Evolutionary conservation across 2,113 vertebrate genomes (phyloP).

Genomic region (Austrofundulus limnaeus): DNA sequence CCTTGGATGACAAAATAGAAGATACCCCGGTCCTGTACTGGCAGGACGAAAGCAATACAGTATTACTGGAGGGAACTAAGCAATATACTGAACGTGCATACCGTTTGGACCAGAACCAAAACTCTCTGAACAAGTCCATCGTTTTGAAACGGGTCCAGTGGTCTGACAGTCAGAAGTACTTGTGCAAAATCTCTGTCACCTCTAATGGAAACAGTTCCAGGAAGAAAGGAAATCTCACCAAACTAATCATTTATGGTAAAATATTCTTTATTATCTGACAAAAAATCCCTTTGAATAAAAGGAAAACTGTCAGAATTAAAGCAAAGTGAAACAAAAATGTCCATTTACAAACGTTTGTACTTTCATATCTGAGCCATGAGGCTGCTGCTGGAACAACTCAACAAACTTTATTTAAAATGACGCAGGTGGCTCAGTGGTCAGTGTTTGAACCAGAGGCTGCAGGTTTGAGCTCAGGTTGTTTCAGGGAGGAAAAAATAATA

Average conservation of each 20-base stretch:
- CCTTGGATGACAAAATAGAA: conserved; percentile 14
- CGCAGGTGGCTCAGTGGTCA: too few species aligned
- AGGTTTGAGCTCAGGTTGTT: too few species aligned
- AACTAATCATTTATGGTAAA: conserved; percentile 61
- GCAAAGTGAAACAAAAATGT: too few species aligned
- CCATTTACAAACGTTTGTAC: too few species aligned
- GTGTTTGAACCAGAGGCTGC: too few species aligned
- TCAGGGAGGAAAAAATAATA: too few species aligned
- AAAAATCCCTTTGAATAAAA: too few species aligned
- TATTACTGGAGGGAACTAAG: not conserved
- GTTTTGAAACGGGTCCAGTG: conserved; percentile 48
- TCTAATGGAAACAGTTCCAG: not conserved
- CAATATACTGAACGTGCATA: conserved; percentile 17
- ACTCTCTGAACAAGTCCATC: conserved; percentile 38
- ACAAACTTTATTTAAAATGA: too few species aligned
- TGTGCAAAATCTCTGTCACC: conserved; percentile 55
- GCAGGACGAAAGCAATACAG: not conserved
- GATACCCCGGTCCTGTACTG: conserved; percentile 48
- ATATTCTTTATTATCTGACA: not conserved
- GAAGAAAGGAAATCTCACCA: conserved; percentile 20
- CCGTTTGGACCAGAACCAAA: not conserved
- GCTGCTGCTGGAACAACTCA: too few species aligned
- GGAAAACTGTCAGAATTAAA: too few species aligned
- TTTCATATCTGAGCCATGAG: too few species aligned
- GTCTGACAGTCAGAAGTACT: conserved; percentile 55